Conservation (phyloP, 2,888 invertebrate species). For the Clepsis dumicolana region DNA sequence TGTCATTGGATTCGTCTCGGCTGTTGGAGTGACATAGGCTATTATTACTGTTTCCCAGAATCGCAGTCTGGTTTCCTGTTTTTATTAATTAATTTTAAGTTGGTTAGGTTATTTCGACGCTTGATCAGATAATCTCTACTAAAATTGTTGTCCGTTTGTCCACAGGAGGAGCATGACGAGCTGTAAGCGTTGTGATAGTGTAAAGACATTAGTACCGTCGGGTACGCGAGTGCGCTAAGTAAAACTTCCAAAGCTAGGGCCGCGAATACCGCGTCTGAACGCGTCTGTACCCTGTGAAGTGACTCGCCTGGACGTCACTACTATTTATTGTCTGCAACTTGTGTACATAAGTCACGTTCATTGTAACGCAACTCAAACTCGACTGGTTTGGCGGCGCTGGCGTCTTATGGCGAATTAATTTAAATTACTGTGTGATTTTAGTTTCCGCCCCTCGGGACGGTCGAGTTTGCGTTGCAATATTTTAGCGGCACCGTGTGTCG, state of each 20-base stretch:
- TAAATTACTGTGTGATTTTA: too few species aligned
- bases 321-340: slow-evolving; percentile 40
- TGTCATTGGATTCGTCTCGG: too few species aligned
- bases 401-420: neutral
- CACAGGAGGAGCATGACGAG: slow-evolving; percentile 82
- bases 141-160: slow-evolving; percentile 54
- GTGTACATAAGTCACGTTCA: slow-evolving; percentile 43
- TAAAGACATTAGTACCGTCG: slow-evolving; percentile 70
- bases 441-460: neutral
- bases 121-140: too few species aligned
- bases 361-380: slow-evolving; percentile 28
- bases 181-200: slow-evolving; percentile 69
- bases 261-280: slow-evolving; percentile 3
- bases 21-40: too few species aligned
- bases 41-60: too few species aligned
- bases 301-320: slow-evolving; percentile 29
- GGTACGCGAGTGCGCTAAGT: slow-evolving; percentile 56
- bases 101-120: too few species aligned
- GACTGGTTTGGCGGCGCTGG: neutral
- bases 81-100: too few species aligned
- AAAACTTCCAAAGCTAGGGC: slow-evolving; percentile 33
- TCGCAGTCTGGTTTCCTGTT: too few species aligned
- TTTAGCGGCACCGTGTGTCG: slow-evolving; percentile 66
- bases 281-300: slow-evolving; percentile 3
- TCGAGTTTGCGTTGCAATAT: slow-evolving; percentile 52